Conservation (phyloP, 2,888 invertebrate genomes). For the Dynastes maya region DNA sequence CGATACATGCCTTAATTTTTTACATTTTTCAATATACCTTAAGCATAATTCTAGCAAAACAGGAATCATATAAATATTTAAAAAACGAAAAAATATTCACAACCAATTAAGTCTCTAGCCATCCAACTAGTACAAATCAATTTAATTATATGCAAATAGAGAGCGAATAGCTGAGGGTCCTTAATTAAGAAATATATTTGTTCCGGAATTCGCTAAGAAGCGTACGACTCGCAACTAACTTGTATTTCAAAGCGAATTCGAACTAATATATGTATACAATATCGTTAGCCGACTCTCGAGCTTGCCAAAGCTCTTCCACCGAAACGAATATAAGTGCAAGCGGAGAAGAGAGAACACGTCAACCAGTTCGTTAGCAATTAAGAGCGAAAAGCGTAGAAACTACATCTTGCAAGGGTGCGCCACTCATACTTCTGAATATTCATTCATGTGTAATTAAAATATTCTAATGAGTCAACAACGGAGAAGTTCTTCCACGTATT, state of each 20-base stretch:
- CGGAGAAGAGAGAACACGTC: background rate
- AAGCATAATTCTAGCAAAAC: too few relatives aligned
- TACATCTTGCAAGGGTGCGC: conserved; percentile 6
- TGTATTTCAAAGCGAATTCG: conserved; percentile 15
- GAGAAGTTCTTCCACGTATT: conserved; percentile 6
- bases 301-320: background rate
- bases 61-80: too few relatives aligned
- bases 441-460: conserved; percentile 68
- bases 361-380: conserved; percentile 23
- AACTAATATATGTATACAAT: conserved; percentile 19
- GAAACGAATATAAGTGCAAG: conserved; percentile 25
- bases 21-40: too few relatives aligned
- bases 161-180: background rate
- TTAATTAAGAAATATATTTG: conserved; percentile 22
- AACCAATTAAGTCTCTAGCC: background rate
- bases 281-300: conserved; percentile 4
- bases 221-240: conserved; percentile 3
- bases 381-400: background rate
- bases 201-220: conserved; percentile 10
- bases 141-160: conserved; percentile 4
- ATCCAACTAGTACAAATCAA: conserved; percentile 1
- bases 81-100: background rate
- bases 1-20: too few relatives aligned
- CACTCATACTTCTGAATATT: conserved; percentile 62
- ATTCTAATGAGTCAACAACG: conserved; percentile 65